Base-by-base conservation (phyloP, 2,888 invertebrate genomes). In the Tetropium fuscum region DNA sequence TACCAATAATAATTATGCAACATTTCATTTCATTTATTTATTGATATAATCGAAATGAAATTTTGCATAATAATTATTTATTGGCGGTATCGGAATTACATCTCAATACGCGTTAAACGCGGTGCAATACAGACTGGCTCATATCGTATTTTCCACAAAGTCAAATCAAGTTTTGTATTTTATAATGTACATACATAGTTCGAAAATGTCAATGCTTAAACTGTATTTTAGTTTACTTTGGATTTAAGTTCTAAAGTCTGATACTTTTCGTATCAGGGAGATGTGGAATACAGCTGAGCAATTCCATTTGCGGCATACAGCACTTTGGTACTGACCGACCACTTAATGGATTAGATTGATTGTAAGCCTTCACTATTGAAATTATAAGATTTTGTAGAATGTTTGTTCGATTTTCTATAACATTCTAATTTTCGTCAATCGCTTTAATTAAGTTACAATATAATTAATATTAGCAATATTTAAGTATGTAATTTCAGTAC, bases 261-360 rank as follows among this genome's bases (percentile, higher is more conserved):
- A 57, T 57, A 63, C 57, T 59, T 59, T 20, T 13, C 19, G 18
- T 40, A 44, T 47, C 53, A 53, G 54, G 41, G 53, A 56, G 53
- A 60, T 58, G 60, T 53, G 59, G 49, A 53, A 62, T 30, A 51
- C 53, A 44, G 48, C 48, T 51, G 53, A 45, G 63, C 57, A 66
- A 63, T 66, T 66, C 53, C 60, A 61, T 66, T 63, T 63, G 63
- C 55, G 58, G 56, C 58, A 53, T 61, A 53, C 38, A 58, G 54
- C 57, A 49, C 58, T 58, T 51, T 10, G 16, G 16, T 36, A 34
- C 44, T 25, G 13, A 40, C 54, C 45, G 54, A n/a, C n/a, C n/a
- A n/a, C 56, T 64, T 64, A 66, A 61, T 66, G 66, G 58, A 66
- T 66, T 66, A 59, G 61, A 64, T 64, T 61, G 38, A 27, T 16